Evolutionary conservation across 1,140 invertebrate genomes (phyloP), one percentile per base, ranked within the genome.

Genomic region (Pristionchus pacificus): DNA sequence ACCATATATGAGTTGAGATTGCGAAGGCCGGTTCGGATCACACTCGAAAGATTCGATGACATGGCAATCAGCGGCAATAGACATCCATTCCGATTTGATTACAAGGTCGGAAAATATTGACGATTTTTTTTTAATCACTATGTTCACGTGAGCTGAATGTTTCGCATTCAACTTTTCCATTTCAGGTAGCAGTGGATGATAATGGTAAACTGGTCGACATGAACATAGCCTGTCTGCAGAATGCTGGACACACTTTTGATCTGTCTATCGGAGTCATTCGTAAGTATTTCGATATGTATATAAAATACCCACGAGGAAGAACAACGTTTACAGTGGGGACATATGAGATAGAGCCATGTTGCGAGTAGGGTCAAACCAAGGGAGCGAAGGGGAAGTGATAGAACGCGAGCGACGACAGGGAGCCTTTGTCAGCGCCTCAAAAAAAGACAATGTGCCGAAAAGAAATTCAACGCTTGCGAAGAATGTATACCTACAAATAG

Each of bases 21-120:
- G 3, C 86, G 88, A 31, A 87, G 88, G 75, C 92, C 94, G 6
- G 89, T 97, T 0, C 88, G 93, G 27, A 91, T 90, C 68, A 92
- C 93, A 89, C 80, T 97, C 49, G 93, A 96, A 68, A 87, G 94
- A 73, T 92, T 95, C 83, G 93, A 97, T 86, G 93, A 97, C 84
- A 97, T 97, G 91, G 85, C 90, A 72, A 89, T 91, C 62, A 90
- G 89, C 0, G 94, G 93, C 1, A 90, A 89, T 1, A 87, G 95
- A 76, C 92, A 97, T 88, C 93, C 94, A 0, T 94, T 94, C 83
- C 86, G 90, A 3, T 89, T 89, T 27, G 91, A 90, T 80, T 97
- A 95, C 78, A 93, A 92, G 87, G 85, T 72, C 6, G 27, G 57
- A n/a, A n/a, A n/a, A n/a, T n/a, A n/a, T n/a, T n/a, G n/a, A n/a